Conservation (phyloP, 2,888 invertebrate genomes). For the Drosophila niveifrons region DNA sequence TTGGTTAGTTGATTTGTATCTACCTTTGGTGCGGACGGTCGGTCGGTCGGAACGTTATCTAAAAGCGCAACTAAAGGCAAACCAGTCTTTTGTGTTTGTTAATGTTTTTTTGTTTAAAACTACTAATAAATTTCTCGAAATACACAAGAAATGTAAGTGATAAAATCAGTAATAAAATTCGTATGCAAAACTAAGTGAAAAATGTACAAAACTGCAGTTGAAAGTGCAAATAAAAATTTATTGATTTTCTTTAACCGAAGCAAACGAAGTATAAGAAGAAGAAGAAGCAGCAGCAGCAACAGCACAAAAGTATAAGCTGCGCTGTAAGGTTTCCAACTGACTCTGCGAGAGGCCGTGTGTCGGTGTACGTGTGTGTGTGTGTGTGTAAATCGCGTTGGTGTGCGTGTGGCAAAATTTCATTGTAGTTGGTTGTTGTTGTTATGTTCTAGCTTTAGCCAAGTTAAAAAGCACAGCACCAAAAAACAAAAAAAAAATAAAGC, state of each 20-base stretch:
- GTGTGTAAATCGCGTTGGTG: slow-evolving; percentile 28
- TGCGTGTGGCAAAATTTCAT: slow-evolving; percentile 65
- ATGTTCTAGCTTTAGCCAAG: slow-evolving; percentile 77
- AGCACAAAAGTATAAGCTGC: slow-evolving; percentile 71
- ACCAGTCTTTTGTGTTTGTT: slow-evolving; percentile 68
- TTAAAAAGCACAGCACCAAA: slow-evolving; percentile 63
- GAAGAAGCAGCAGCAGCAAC: slow-evolving; percentile 67
- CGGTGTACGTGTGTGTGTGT: slow-evolving; percentile 29
- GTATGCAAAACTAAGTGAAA: slow-evolving; percentile 34
- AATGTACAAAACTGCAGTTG: slow-evolving; percentile 49
- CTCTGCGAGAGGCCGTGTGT: slow-evolving; percentile 40
- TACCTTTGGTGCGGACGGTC: slow-evolving; percentile 82
- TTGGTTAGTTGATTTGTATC: slow-evolving; percentile 77
- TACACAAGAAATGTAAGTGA: slow-evolving; percentile 63
- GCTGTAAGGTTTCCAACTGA: slow-evolving; percentile 72
- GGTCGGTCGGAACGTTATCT: slow-evolving; percentile 73
- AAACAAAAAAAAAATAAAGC: slow-evolving; percentile 40
- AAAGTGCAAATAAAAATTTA: slow-evolving; percentile 71
- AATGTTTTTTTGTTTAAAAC: slow-evolving; percentile 49
- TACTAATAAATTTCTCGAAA: slow-evolving; percentile 45
- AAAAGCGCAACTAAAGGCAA: slow-evolving; percentile 62
- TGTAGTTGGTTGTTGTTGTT: slow-evolving; percentile 68
- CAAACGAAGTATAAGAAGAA: slow-evolving; percentile 49
- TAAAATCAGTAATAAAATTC: slow-evolving; percentile 10
- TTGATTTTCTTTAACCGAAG: slow-evolving; percentile 70